Evolutionary conservation across 2,797 vertebrate genomes (phyloP).

Genomic region (Schizopygopsis pylzovi): DNA sequence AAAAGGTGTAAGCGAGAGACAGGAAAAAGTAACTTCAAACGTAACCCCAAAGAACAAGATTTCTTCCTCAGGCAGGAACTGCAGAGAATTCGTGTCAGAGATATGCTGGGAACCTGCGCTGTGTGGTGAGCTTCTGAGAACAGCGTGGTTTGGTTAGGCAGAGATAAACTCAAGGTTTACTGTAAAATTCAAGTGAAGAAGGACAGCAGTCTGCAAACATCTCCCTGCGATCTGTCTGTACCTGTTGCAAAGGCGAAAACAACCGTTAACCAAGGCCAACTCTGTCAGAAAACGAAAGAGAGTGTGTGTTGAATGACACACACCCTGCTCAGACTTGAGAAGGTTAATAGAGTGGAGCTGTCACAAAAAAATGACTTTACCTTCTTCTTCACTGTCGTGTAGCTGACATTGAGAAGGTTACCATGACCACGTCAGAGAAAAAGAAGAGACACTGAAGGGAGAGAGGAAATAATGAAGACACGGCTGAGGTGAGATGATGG

Average conservation of each 20-base stretch:
- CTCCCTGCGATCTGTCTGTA: constrained; percentile 17
- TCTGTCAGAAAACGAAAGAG: not conserved
- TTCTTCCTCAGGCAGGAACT: not conserved
- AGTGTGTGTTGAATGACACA: constrained; percentile 7
- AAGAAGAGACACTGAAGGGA: not conserved
- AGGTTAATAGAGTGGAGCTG: constrained; percentile 36
- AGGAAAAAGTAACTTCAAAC: not conserved
- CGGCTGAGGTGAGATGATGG: constrained; percentile 5
- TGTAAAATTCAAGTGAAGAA: constrained; percentile 30
- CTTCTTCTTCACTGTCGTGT: constrained; percentile 17
- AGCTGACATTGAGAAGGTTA: constrained; percentile 29
- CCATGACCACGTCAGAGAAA: constrained; percentile 21
- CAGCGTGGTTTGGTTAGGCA: not conserved
- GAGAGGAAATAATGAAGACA: constrained; percentile 7
- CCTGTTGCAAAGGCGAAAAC: constrained; percentile 28
- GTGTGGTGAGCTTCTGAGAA: constrained; percentile 30
- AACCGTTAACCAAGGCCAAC: constrained; percentile 6
- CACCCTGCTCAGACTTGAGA: constrained; percentile 41
- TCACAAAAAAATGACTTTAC: constrained; percentile 22
- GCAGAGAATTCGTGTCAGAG: not conserved
- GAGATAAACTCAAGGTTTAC: constrained; percentile 17
- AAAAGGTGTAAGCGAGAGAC: not conserved
- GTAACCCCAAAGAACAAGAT: not conserved
- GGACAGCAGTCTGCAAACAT: constrained; percentile 21
- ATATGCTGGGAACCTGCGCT: not conserved